phyloP scores from a whole-genome alignment of 1,140 invertebrate genomes.

The Anadara kagoshimensis region DNA sequence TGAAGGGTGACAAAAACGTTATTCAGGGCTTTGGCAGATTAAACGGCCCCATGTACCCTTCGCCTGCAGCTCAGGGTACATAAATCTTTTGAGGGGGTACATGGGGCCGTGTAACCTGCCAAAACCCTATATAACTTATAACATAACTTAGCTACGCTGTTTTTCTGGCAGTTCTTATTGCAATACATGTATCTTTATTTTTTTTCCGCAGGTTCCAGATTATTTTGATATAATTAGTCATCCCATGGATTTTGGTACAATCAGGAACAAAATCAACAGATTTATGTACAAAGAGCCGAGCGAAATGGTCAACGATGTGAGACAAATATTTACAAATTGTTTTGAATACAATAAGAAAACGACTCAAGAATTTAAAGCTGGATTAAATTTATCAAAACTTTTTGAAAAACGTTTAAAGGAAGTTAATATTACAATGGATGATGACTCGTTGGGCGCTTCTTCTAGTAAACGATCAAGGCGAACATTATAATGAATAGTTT shows the following conservation, averaged over 20 bases:
- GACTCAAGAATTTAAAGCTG: constrained; percentile 80
- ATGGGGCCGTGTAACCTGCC: too few species aligned
- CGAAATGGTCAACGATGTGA: constrained; percentile 85
- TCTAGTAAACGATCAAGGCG: constrained; percentile 37
- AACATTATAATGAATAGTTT: constrained; percentile 8
- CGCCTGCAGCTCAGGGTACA: too few species aligned
- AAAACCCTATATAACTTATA: too few species aligned
- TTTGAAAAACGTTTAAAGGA: constrained; percentile 81
- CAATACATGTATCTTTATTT: background rate
- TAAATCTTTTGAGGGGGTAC: too few species aligned
- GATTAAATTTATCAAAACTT: constrained; percentile 82
- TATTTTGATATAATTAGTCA: constrained; percentile 91
- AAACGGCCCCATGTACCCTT: too few species aligned
- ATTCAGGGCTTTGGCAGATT: too few species aligned
- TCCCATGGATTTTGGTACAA: constrained; percentile 96
- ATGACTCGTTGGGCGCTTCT: constrained; percentile 10
- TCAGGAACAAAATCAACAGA: constrained; percentile 84
- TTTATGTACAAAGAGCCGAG: constrained; percentile 84
- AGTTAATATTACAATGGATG: constrained; percentile 39
- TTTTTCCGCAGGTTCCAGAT: constrained; percentile 85
- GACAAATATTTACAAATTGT: constrained; percentile 93
- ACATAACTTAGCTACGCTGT: background rate
- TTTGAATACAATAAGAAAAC: constrained; percentile 85
- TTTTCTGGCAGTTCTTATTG: background rate
- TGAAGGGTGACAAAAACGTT: too few species aligned